phyloP scores from a whole-genome alignment of 2,888 invertebrate genomes.

The Achlya flavicornis region DNA sequence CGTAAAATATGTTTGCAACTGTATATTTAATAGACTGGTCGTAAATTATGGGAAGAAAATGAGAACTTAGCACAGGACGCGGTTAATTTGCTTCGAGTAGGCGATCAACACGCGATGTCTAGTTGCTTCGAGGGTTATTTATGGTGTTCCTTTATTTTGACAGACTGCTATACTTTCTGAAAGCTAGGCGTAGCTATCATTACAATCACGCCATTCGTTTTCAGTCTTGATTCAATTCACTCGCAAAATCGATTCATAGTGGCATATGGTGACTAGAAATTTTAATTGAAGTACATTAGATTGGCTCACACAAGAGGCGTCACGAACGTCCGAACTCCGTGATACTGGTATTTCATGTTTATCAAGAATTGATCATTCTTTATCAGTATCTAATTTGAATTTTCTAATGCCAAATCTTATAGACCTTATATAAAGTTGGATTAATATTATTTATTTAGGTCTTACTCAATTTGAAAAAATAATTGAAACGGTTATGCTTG shows the following conservation, averaged over 20 bases:
- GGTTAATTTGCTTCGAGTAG: conserved; percentile 46
- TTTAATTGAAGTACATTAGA: no score
- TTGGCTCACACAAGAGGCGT: no score
- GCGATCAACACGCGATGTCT: conserved; percentile 51
- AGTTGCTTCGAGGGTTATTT: conserved; percentile 32
- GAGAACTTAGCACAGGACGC: conserved; percentile 44
- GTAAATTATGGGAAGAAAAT: conserved; percentile 47
- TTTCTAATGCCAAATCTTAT: no score
- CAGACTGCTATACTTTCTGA: conserved; percentile 11
- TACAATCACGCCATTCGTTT: neutral
- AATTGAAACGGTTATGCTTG: neutral
- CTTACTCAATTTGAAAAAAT: neutral
- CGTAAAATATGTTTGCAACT: conserved; percentile 20
- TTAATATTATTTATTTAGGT: neutral
- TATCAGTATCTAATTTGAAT: no score
- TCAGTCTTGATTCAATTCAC: neutral
- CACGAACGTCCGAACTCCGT: no score
- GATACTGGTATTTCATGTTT: no score
- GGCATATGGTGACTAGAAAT: neutral
- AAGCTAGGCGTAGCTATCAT: neutral
- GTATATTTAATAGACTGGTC: conserved; percentile 10
- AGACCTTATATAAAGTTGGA: no score
- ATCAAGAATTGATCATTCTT: no score
- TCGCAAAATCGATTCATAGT: no score
- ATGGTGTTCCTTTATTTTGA: conserved; percentile 29